Base-by-base conservation (phyloP, 2,797 vertebrate species). In the Adrianichthys oophorus region DNA sequence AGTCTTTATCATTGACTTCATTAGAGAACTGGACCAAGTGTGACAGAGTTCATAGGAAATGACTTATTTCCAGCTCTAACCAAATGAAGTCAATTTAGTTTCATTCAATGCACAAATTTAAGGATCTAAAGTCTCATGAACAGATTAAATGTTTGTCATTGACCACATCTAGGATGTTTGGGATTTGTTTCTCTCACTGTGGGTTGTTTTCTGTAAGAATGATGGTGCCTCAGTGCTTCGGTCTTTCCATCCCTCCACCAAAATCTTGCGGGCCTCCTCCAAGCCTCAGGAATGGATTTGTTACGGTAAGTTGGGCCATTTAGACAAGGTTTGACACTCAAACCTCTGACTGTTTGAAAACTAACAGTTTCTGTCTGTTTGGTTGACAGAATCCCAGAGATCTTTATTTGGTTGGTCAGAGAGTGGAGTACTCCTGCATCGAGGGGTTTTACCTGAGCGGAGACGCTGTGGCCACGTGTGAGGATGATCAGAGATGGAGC, bases 201-300 rank as follows among this genome's bases (percentile, higher is more conserved):
- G 32, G 32, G 12, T 37, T 85, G 63, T 82, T 86, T 92, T 76
- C 69, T 78, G 87, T 24, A 72, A 86, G 86, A 76, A 68, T 41
- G 60, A 86, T 98, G 76, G 95, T 96, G 65, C 96, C 95, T 17
- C 95, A 99, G 61, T 99, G 96, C 68, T 98, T 98, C 87, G 79
- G 90, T 80, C 79, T 93, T 51, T 88, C 94, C 23, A 40, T 90
- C 41, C 78, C 70, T n/a, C 93, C 94, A 48, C 90, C 85, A 29
- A 89, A 90, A 72, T 93, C 86, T 41, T 98, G 96, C 50, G 81
- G 90, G 48, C 16, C 75, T 17, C 95, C 95, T 56, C 95, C 95
- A 55, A 49, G 79, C 61, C 81, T 98, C 68, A 77, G 79, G 72
- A 95, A 98, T 19, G 96, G 95, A 71, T 94, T 92, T 75, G 73